Evolutionary conservation across 2,888 invertebrate genomes (phyloP), one percentile per base, ranked within the genome.

Genomic region (Ectropis crepuscularia): DNA sequence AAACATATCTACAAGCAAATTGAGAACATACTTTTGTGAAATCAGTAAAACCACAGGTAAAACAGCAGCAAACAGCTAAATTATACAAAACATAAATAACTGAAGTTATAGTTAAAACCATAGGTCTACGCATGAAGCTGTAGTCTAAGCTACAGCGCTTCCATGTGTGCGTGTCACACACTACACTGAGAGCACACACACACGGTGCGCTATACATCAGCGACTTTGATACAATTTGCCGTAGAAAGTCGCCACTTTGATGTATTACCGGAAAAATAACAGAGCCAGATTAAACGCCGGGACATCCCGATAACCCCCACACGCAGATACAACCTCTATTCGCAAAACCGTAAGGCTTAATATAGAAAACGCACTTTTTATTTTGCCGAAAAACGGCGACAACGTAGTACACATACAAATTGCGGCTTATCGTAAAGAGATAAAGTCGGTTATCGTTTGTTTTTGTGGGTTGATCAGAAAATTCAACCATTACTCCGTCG

Each of bases 201-300:
- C 51, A 9, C 50, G 51, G 10, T 51, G 64, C 69, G 72, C 74
- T 85, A 84, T 85, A 86, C 82, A 86, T 87, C 85, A 86, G 78
- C 78, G 80, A 84, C 74, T 87, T 86, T 86, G 87, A 88, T 88
- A 88, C 85, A 87, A 88, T 88, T 88, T 88, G 87, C 83, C 85
- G 83, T 79, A 77, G 81, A 82, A 80, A 85, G 80, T 86, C 81
- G 82, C 82, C 83, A 79, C 81, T 86, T 86, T 88, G 88, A 88
- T 88, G 85, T 88, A 88, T 87, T 74, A 77, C 87, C 87, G 88
- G 88, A 87, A 88, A 87, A 87, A 88, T 88, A 88, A 88, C 85
- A 83, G 80, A 68, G 65, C 78, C 79, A 80, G 83, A 87, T 86
- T 87, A 87, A 87, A 85, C 80, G 82, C 74, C 74, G 70, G 75